phyloP scores from a whole-genome alignment of 2,797 vertebrate species.

The Melanotaenia nigrans region DNA sequence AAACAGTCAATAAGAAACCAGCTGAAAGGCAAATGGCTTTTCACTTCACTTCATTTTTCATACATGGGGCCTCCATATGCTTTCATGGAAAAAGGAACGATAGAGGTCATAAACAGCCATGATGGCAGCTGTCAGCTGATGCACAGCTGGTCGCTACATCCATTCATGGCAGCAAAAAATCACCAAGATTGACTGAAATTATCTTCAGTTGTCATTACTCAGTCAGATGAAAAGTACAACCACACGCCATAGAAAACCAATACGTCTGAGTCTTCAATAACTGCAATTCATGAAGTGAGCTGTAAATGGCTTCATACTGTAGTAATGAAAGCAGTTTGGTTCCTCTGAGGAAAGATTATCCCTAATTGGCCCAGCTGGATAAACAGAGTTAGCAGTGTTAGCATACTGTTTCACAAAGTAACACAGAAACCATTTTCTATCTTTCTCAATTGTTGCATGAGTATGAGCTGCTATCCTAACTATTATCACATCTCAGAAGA shows the following conservation, averaged over 20 bases:
- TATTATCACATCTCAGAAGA: slow-evolving; percentile 42
- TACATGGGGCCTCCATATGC: slow-evolving; percentile 29
- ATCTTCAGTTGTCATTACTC: slow-evolving; percentile 53
- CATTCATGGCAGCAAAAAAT: slow-evolving; percentile 40
- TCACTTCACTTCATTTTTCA: slow-evolving; percentile 39
- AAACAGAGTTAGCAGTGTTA: slow-evolving; percentile 63
- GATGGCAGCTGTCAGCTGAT: slow-evolving; percentile 62
- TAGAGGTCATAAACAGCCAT: slow-evolving; percentile 40
- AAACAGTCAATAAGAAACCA: slow-evolving; percentile 56
- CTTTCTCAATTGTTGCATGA: slow-evolving; percentile 19
- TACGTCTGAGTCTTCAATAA: slow-evolving; percentile 60
- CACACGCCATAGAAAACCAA: slow-evolving; percentile 46
- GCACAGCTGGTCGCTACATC: slow-evolving; percentile 51
- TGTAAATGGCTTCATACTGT: slow-evolving; percentile 58
- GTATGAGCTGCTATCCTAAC: slow-evolving; percentile 24
- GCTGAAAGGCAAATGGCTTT: slow-evolving; percentile 42
- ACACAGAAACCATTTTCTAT: slow-evolving; percentile 34
- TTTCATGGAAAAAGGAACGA: slow-evolving; percentile 42
- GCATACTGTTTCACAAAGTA: slow-evolving; percentile 38
- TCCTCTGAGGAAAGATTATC: slow-evolving; percentile 71
- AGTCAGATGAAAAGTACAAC: slow-evolving; percentile 58
- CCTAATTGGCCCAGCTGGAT: slow-evolving; percentile 76
- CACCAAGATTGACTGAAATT: slow-evolving; percentile 53
- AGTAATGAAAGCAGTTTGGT: slow-evolving; percentile 63
- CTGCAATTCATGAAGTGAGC: slow-evolving; percentile 53